phyloP scores from a whole-genome alignment of 2,113 vertebrate species.

The Conger conger region DNA sequence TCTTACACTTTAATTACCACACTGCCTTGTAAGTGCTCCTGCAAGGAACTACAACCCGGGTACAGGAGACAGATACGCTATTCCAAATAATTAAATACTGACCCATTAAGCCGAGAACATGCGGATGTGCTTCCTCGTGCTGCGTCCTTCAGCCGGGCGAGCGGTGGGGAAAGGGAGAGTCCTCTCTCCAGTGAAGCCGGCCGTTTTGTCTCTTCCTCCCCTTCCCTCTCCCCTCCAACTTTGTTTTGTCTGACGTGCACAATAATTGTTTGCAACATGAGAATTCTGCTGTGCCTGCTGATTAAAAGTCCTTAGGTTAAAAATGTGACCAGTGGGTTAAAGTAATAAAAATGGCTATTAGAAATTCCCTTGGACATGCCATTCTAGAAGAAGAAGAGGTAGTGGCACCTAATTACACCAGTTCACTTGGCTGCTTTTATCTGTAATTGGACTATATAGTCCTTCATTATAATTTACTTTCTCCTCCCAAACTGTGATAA shows the following conservation, averaged over 20 bases:
- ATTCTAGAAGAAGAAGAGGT: constrained; percentile 88
- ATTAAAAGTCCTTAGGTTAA: constrained; percentile 66
- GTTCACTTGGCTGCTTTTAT: constrained; percentile 98
- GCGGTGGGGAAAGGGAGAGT: constrained; percentile 47
- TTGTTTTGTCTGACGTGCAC: constrained; percentile 42
- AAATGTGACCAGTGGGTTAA: constrained; percentile 68
- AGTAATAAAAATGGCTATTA: constrained; percentile 74
- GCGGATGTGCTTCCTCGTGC: constrained; percentile 54
- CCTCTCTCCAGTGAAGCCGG: background rate
- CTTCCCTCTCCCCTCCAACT: constrained; percentile 49
- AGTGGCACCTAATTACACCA: constrained; percentile 98
- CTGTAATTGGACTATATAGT: constrained; percentile 99
- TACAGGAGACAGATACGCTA: constrained; percentile 68
- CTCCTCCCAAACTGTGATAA: constrained; percentile 96
- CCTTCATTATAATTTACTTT: constrained; percentile 99
- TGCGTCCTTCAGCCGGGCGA: constrained; percentile 40
- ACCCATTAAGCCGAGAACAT: constrained; percentile 59
- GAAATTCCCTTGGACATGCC: constrained; percentile 69
- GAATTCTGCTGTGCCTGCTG: constrained; percentile 43
- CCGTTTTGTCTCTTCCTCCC: constrained; percentile 52
- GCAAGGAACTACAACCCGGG: constrained; percentile 70
- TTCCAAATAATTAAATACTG: constrained; percentile 65
- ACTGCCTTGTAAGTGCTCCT: constrained; percentile 74
- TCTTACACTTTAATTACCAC: constrained; percentile 77
- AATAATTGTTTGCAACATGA: constrained; percentile 56